Evolutionary conservation across 2,797 vertebrate species (phyloP), one percentile per base, ranked within the genome.

Genomic region (Argentina silus): DNA sequence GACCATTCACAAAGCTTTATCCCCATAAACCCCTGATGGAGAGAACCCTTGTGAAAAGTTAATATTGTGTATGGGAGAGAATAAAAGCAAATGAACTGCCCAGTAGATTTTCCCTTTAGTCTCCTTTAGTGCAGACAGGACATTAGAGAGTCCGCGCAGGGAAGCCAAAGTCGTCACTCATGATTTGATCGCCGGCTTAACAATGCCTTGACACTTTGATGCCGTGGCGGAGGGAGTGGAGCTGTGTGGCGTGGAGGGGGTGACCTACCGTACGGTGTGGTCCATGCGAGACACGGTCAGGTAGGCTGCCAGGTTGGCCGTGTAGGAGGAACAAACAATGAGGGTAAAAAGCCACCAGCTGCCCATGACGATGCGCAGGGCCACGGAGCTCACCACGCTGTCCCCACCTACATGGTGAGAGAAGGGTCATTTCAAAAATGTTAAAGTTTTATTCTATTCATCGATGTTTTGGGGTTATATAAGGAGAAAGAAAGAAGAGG

Each of bases 261-360:
- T 57, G 63, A 80, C 90, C 87, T 92, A 99, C 98, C 97, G 94
- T 88, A 99, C 95, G 69, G 96, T 95, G 81, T 95, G 98, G 89
- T 99, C 97, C 96, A 99, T 99, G 81, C 96, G 95, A 2, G 97
- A 98, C 81, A 99, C 97, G 0, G 98, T 99, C 80, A 99, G 96
- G 85, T 98, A 98, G 0, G 98, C 98, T 0, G 98, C 97, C 78
- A 99, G 93, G 86, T 98, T 99, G 0, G 97, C 98, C 0, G 98
- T 99, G 90, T 99, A 99, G 23, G 98, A 99, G 0, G 98, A 99
- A 68, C 97, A 99, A 51, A 99, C 98, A 3, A 99, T 97, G 72
- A 99, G 94, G 0, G 98, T 98, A 89, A 99, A 99, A 78, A 99
- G 95, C 98, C 98, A 99, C 98, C 97, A 99, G 87, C 96, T 98